Percentiles rank a stretch among this genome's conserved stretches.
Conservation (phyloP, 2,888 invertebrate genomes). For the Xanthia icteritia region DNA sequence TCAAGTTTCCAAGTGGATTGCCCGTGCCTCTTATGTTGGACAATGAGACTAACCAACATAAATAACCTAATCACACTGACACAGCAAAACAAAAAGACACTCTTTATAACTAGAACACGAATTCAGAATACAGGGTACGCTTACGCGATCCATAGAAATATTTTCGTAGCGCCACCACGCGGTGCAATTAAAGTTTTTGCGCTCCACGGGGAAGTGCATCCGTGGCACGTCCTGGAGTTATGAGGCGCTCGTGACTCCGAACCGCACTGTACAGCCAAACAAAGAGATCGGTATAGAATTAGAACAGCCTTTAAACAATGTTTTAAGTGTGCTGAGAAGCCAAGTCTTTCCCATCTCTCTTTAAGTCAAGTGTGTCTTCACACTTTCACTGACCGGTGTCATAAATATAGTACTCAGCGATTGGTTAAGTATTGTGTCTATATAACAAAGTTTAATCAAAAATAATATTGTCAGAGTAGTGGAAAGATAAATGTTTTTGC, state of each 20-base stretch:
- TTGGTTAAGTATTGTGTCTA: neutral
- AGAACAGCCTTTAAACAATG: neutral
- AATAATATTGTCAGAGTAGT: neutral
- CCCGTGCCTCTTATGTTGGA: neutral
- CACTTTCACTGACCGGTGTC: no score
- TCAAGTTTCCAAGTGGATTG: neutral
- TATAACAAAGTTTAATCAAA: neutral
- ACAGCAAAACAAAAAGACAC: conserved; percentile 1
- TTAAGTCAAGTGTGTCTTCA: neutral
- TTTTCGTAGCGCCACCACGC: conserved; percentile 70
- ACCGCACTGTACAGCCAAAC: conserved; percentile 54
- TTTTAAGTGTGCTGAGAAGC: neutral
- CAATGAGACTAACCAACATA: neutral
- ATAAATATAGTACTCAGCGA: no score
- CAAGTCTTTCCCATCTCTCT: neutral
- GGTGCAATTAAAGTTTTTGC: conserved; percentile 85
- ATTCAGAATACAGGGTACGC: conserved; percentile 16
- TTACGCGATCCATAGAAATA: conserved; percentile 59
- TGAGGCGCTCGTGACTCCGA: conserved; percentile 82
- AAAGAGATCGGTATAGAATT: conserved; percentile 24
- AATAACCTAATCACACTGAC: neutral
- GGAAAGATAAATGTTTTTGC: neutral
- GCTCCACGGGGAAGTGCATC: conserved; percentile 72
- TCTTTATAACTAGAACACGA: conserved; percentile 21
- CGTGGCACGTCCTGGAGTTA: conserved; percentile 82